phyloP scores from a whole-genome alignment of 2,113 vertebrate species.

The Nesoenas mayeri region DNA sequence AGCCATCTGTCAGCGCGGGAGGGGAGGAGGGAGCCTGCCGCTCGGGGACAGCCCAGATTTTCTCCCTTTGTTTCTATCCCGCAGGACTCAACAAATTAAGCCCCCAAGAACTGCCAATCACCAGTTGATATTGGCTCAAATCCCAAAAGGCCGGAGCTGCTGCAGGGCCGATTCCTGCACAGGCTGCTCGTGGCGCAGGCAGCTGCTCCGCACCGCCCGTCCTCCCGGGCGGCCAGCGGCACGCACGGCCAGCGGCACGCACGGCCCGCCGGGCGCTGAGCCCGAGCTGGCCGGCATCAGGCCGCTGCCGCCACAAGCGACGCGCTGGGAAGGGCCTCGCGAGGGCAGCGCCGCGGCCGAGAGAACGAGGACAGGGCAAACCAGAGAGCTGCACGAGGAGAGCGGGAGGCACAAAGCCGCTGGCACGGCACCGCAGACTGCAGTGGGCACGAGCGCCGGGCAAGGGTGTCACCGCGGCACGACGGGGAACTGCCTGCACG shows the following conservation, averaged over 20 bases:
- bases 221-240: neutral
- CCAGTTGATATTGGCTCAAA: slow-evolving; percentile 20
- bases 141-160: neutral
- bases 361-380: neutral
- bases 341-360: neutral
- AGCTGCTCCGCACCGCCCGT: neutral
- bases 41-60: slow-evolving; percentile 27
- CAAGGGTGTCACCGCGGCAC: neutral
- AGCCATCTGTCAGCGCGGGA: slow-evolving; percentile 36
- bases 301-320: neutral
- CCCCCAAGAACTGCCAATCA: slow-evolving; percentile 40
- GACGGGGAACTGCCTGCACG: neutral
- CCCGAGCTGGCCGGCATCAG: neutral
- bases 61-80: slow-evolving; percentile 10
- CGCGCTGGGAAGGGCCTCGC: neutral
- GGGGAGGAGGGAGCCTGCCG: neutral
- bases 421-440: neutral
- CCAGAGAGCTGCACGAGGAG: neutral
- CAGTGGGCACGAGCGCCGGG: neutral
- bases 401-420: fast-evolving
- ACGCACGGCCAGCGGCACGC: neutral
- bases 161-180: neutral
- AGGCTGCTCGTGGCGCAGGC: neutral
- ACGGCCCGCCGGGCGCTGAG: neutral
- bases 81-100: slow-evolving; percentile 46